Evolutionary conservation across 2,888 invertebrate species (phyloP).

Genomic region (Opisthograptis luteolata): DNA sequence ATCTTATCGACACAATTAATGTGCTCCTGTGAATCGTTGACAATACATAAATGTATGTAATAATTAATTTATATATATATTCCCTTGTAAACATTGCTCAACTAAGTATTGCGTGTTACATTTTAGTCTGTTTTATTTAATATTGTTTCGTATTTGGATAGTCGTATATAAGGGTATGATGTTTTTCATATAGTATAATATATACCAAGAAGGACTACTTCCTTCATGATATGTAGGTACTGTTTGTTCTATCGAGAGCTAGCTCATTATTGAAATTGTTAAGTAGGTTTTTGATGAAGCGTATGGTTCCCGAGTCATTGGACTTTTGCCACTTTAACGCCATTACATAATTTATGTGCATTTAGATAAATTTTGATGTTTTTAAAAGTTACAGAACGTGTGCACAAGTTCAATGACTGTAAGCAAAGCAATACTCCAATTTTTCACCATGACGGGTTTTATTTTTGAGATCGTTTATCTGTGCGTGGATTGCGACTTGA

Average conservation of each 20-base stretch:
- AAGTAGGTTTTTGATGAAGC: slow-evolving; percentile 16
- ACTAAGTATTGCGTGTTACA: slow-evolving; percentile 62
- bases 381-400: slow-evolving; percentile 4
- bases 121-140: slow-evolving; percentile 41
- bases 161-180: slow-evolving; percentile 28
- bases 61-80: slow-evolving; percentile 73
- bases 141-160: slow-evolving; percentile 44
- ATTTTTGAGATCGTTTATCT: neutral
- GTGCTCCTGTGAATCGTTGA: slow-evolving; percentile 78
- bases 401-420: slow-evolving; percentile 10
- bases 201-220: no score
- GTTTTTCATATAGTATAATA: slow-evolving; percentile 9
- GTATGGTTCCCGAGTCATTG: slow-evolving; percentile 19
- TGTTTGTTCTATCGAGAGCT: slow-evolving; percentile 23
- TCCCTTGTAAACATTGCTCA: slow-evolving; percentile 77
- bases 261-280: slow-evolving; percentile 34
- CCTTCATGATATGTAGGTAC: no score
- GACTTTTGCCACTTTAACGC: slow-evolving; percentile 20
- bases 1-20: slow-evolving; percentile 58
- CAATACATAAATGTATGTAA: slow-evolving; percentile 75
- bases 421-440: slow-evolving; percentile 14
- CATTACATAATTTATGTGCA: slow-evolving; percentile 17
- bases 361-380: slow-evolving; percentile 10
- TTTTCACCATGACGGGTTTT: slow-evolving; percentile 1
- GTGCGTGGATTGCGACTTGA: neutral